phyloP scores from a whole-genome alignment of 2,888 invertebrate genomes.

The Flexamia atlantica region DNA sequence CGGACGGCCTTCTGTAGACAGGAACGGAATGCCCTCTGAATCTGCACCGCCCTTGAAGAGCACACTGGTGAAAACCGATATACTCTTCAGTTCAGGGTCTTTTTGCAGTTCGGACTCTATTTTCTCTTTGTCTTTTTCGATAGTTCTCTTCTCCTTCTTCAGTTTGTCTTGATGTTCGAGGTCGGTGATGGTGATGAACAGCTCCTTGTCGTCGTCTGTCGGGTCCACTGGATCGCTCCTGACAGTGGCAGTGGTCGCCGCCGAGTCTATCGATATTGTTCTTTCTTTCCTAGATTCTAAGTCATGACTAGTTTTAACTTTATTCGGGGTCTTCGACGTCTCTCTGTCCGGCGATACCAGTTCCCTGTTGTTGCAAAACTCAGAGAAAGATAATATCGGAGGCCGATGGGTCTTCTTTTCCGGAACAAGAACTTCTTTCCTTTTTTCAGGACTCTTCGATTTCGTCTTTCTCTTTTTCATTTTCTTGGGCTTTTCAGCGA shows the following conservation, averaged over 20 bases:
- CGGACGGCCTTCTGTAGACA: constrained; percentile 1
- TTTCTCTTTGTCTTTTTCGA: constrained; percentile 33
- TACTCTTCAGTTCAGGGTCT: constrained; percentile 40
- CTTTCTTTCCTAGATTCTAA: constrained; percentile 13
- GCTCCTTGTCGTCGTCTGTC: constrained; percentile 36
- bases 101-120: constrained; percentile 29
- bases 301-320: constrained; percentile 26
- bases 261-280: constrained; percentile 35
- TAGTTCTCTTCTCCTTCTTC: neutral
- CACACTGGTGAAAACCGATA: constrained; percentile 48
- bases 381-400: constrained; percentile 36
- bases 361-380: constrained; percentile 40
- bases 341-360: constrained; percentile 29
- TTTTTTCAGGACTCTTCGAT: constrained; percentile 38
- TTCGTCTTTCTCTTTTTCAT: neutral
- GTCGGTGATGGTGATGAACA: constrained; percentile 37
- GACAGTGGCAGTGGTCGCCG: constrained; percentile 15
- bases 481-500: constrained; percentile 15
- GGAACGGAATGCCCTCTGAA: constrained; percentile 16
- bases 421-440: neutral
- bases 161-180: constrained; percentile 42
- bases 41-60: constrained; percentile 36
- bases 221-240: constrained; percentile 17
- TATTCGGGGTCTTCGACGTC: too few species aligned
- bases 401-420: neutral